Evolutionary conservation across 2,113 vertebrate species (phyloP), one percentile per base, ranked within the genome.

Genomic region (Strix uralensis): DNA sequence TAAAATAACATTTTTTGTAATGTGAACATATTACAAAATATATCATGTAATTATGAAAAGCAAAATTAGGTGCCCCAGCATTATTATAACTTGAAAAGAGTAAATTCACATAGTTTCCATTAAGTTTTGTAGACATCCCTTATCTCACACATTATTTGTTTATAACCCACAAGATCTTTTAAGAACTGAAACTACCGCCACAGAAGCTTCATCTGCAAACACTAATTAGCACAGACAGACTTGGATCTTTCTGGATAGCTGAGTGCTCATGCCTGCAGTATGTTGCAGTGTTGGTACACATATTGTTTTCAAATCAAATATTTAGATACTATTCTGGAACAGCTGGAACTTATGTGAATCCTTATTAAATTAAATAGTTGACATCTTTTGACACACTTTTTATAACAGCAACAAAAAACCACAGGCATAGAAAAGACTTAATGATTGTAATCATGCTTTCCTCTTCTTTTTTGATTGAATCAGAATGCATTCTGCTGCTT

Each of bases 301-400:
- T 32, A 73, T 27, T 74, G 55, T 79, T 95, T 95, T 86, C 89
- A 88, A 95, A 94, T 93, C 79, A 94, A 96, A 86, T 93, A 93
- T 95, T 97, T 93, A 96, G 91, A 91, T 71, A 82, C 62, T 74
- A 3, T 46, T 94, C 55, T 74, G 86, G 61, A 96, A 86, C 96
- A 97, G 84, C 95, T 96, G 97, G 92, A 96, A 96, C n/a, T 86
- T 59, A 8, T 17, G 74, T 61, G 72, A 86, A 77, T 57, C 30
- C 81, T 96, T 94, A 88, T 81, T 90, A 90, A 88, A 90, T 95
- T 85, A 71, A 96, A 77, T 9, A 92, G 46, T 40, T 95, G 89
- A 92, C 92, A 92, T 93, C 40, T 95, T 96, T 32, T 88, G 90
- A 92, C 0, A 6, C 9, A 10, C 54, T 81, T 93, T 86, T 86